Percentiles rank a stretch among this genome's conserved stretches.
Conservation (phyloP, 2,113 vertebrate species). For the Poicephalus gulielmi region DNA sequence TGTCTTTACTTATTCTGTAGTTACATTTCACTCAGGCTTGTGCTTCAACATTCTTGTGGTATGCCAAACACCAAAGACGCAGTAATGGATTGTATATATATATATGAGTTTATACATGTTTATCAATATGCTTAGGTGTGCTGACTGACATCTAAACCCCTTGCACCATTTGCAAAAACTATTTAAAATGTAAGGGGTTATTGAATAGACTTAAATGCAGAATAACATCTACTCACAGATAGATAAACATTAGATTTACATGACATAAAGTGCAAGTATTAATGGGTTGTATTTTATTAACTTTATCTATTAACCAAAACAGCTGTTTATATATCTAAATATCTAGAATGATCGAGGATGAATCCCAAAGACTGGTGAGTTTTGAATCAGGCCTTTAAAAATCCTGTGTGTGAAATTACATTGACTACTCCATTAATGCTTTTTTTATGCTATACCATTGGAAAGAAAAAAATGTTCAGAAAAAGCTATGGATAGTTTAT, state of each 20-base stretch:
- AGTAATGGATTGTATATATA: not conserved
- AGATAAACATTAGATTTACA: not conserved
- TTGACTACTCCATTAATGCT: not conserved
- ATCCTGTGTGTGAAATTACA: not conserved
- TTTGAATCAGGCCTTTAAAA: not conserved
- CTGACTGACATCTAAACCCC: not conserved
- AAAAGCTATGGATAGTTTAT: not conserved
- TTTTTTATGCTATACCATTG: not conserved
- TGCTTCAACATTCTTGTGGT: not conserved
- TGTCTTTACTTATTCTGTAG: not conserved
- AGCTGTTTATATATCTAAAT: not conserved
- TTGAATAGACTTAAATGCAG: not conserved
- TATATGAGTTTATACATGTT: not conserved
- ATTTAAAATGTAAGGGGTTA: not conserved
- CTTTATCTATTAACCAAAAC: not conserved
- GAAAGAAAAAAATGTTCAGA: not conserved
- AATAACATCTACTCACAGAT: not conserved
- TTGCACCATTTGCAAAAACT: not conserved
- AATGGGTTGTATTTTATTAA: no score
- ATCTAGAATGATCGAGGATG: not conserved
- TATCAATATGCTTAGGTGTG: not conserved
- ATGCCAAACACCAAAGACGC: not conserved
- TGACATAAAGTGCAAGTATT: not conserved
- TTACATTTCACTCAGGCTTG: not conserved
- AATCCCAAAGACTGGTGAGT: not conserved